Evolutionary conservation across 2,888 invertebrate species (phyloP).

Genomic region (Clanis bilineata): DNA sequence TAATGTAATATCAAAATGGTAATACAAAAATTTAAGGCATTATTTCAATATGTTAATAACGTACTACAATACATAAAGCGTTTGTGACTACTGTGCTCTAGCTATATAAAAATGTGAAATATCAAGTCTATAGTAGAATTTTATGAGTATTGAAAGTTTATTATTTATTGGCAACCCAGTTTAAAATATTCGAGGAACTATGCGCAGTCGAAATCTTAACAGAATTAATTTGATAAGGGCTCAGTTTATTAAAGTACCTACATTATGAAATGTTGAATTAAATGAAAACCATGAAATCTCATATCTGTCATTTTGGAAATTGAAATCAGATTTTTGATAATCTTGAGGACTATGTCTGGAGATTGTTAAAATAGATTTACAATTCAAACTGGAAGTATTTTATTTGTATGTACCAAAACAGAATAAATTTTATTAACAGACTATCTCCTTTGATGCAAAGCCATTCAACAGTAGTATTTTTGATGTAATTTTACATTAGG

Average conservation of each 20-base stretch:
- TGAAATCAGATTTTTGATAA: too few relatives aligned
- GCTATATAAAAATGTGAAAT: background rate
- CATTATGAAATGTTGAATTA: too few relatives aligned
- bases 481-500: too few relatives aligned
- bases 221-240: background rate
- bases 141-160: background rate
- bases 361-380: too few relatives aligned
- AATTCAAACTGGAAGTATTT: too few relatives aligned
- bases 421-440: too few relatives aligned
- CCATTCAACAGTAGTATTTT: too few relatives aligned
- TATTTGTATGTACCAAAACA: too few relatives aligned
- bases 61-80: background rate
- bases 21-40: conserved; percentile 7
- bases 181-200: background rate
- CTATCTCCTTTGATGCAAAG: too few relatives aligned
- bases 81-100: background rate
- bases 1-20: conserved; percentile 10
- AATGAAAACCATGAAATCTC: too few relatives aligned
- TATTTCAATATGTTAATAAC: background rate
- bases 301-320: too few relatives aligned
- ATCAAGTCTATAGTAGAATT: background rate
- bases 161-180: conserved; percentile 6
- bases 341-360: too few relatives aligned
- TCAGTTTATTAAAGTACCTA: background rate
- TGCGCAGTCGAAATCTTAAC: background rate